Percentiles rank a stretch among this genome's conserved stretches.
These are phyloP conservation scores for Brevimyrus niger DNA, from an alignment of 2,113 vertebrate genomes.

Conservation along the genomic window DNA sequence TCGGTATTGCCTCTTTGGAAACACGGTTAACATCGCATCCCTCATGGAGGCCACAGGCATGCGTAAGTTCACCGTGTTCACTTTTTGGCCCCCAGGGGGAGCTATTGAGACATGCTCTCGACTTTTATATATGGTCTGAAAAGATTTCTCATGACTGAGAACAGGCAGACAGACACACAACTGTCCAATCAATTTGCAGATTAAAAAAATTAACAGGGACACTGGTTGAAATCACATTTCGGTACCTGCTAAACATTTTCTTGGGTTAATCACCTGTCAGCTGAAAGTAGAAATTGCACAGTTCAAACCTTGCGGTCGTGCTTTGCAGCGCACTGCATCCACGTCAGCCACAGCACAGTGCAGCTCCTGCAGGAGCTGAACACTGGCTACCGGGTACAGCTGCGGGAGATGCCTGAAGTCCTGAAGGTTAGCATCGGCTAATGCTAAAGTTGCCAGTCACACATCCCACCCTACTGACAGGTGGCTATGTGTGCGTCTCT, in stretches of 20 bases:
- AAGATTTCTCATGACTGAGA: background rate
- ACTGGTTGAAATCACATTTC: background rate
- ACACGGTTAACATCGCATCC: slow-evolving; percentile 66
- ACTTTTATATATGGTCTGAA: background rate
- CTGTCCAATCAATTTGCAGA: background rate
- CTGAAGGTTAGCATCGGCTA: slow-evolving; percentile 49
- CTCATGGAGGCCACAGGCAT: slow-evolving; percentile 64
- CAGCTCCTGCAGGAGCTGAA: slow-evolving; percentile 57
- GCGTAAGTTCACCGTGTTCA: slow-evolving; percentile 47
- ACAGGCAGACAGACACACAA: background rate
- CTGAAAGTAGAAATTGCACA: background rate
- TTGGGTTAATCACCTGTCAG: background rate
- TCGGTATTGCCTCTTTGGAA: slow-evolving; percentile 70
- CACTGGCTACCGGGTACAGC: slow-evolving; percentile 59
- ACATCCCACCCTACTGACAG: background rate
- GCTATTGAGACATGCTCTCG: background rate
- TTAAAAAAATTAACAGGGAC: background rate
- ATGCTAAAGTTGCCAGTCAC: background rate
- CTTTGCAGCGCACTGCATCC: slow-evolving; percentile 66
- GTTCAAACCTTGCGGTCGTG: background rate
- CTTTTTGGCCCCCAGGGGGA: background rate
- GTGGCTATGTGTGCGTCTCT: background rate
- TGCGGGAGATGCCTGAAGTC: slow-evolving; percentile 52
- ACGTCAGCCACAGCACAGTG: slow-evolving; percentile 61
- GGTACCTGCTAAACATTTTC: background rate